Evolutionary conservation across 2,797 vertebrate species (phyloP), one percentile per base, ranked within the genome.

Genomic region (Buphagus erythrorhynchus): DNA sequence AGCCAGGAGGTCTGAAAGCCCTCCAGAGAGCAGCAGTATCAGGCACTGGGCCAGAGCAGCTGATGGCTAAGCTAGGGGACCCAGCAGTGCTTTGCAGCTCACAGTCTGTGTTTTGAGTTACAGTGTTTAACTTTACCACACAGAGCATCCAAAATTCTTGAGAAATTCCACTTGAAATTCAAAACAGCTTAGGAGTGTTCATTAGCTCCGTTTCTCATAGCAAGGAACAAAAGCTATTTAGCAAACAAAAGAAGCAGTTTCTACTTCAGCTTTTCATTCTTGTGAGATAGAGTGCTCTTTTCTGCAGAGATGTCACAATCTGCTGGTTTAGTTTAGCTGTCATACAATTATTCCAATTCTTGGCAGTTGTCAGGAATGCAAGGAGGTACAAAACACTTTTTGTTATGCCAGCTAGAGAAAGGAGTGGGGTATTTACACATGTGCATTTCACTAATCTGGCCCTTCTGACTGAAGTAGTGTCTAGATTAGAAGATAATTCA

Each of bases 401-500:
- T 91, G 46, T 92, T 93, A 67, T 48, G 87, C 81, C 72, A 91
- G 51, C 68, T 94, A 78, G 88, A 93, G 82, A 63, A 72, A 49
- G 61, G 87, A 81, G 51, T 31, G 21, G 52, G 59, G 35, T 90
- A 84, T 94, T 88, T 86, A 71, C 74, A 87, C 67, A 43, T 74
- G 91, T 75, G 76, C 76, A 26, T 88, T 86, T 90, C 65, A 61
- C 87, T 94, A 33, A 58, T 68, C 82, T 82, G 63, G 48, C 72
- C 63, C 25, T 89, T 89, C 69, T 81, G 74, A 71, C 76, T 95
- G 67, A 88, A 94, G 68, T 5, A 48, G 45, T 76, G 73, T 95
- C 80, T 94, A 78, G 85, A 94, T 96, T 76, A 92, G 90, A 88
- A 90, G 90, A 82, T 85, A 93, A 92, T 84, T 95, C 83, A 85